These are phyloP conservation scores for Aradus depressus DNA, from an alignment of 2,888 invertebrate species.

Conservation along the genomic window DNA sequence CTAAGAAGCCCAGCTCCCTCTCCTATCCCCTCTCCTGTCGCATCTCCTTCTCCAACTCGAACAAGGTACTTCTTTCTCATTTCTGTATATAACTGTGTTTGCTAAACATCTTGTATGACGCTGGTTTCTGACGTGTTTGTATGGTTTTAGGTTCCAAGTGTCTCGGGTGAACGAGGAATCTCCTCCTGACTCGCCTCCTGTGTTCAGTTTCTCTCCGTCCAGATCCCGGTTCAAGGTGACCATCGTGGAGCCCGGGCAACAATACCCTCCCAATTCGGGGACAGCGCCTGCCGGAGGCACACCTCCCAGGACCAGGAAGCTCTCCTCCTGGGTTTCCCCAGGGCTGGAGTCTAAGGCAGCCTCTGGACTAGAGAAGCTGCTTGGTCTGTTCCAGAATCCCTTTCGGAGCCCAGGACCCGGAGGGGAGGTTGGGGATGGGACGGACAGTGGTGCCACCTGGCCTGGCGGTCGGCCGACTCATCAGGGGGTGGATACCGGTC, in stretches of 20 bases:
- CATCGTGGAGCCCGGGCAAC: slow-evolving; percentile 30
- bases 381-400: slow-evolving; percentile 26
- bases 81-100: background rate
- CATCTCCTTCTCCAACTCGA: slow-evolving; percentile 43
- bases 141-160: slow-evolving; percentile 38
- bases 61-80: slow-evolving; percentile 21
- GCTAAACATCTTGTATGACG: background rate
- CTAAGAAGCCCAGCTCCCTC: slow-evolving; percentile 55
- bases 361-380: slow-evolving; percentile 25
- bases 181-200: slow-evolving; percentile 37
- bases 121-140: background rate
- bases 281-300: slow-evolving; percentile 10
- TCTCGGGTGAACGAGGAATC: slow-evolving; percentile 39
- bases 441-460: slow-evolving; percentile 14
- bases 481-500: slow-evolving; percentile 6
- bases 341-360: slow-evolving; percentile 22
- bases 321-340: slow-evolving; percentile 24
- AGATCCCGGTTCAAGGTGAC: slow-evolving; percentile 36
- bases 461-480: background rate
- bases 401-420: slow-evolving; percentile 16
- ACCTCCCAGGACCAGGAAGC: slow-evolving; percentile 23
- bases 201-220: slow-evolving; percentile 45
- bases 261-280: slow-evolving; percentile 5
- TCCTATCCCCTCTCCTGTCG: slow-evolving; percentile 52
- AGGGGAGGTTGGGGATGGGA: slow-evolving; percentile 2